Percentiles rank a stretch among this genome's conserved stretches.
Conservation (phyloP, 2,797 vertebrate species). For the Enteromius mattozi region DNA sequence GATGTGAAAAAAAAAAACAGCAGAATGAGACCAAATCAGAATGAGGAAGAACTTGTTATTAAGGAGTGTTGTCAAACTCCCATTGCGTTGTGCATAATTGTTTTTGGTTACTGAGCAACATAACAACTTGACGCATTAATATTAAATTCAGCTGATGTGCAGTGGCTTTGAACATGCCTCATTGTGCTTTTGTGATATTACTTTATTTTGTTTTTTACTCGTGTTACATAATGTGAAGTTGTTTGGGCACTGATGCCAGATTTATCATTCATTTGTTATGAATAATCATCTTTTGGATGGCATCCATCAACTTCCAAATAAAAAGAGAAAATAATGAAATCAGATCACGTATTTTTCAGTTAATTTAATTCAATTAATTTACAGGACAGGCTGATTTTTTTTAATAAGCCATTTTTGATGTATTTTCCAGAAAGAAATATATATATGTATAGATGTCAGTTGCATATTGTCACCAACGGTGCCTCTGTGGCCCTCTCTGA, state of each 20-base stretch:
- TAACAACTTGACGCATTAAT: background rate
- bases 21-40: background rate
- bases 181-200: conserved; percentile 11
- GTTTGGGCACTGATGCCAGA: background rate
- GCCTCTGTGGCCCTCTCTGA: too few relatives aligned
- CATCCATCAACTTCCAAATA: conserved; percentile 19
- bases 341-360: background rate
- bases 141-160: conserved; percentile 1
- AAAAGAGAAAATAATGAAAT: conserved; percentile 23
- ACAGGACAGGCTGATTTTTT: background rate
- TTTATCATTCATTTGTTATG: conserved; percentile 7
- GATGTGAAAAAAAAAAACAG: background rate
- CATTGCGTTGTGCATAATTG: background rate
- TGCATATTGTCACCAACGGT: too few relatives aligned
- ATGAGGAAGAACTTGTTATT: background rate
- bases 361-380: background rate
- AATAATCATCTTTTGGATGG: background rate
- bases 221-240: conserved; percentile 24
- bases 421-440: background rate
- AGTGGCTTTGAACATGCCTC: background rate
- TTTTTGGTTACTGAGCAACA: conserved; percentile 1
- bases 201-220: conserved; percentile 16
- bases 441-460: background rate
- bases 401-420: background rate
- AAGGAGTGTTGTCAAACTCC: background rate